These are phyloP conservation scores for Berghia stephanieae DNA, from an alignment of 1,140 invertebrate species.

Conservation along the genomic window DNA sequence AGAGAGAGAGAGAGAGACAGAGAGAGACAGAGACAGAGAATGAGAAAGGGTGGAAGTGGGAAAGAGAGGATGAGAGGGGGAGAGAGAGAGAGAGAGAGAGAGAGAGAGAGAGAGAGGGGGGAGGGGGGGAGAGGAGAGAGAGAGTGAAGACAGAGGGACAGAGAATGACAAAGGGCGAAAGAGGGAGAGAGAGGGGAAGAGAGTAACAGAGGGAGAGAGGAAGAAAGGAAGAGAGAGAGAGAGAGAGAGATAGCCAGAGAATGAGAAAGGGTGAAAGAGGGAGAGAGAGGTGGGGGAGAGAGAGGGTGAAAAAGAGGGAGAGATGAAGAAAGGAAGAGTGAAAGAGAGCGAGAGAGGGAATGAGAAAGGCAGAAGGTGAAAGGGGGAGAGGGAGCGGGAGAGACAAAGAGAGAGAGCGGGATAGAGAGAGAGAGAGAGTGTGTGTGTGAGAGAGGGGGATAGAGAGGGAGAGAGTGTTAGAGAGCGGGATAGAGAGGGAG, in stretches of 20 bases:
- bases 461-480: too few species aligned
- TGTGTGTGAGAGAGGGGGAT: too few species aligned
- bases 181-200: background rate
- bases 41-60: background rate
- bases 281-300: background rate
- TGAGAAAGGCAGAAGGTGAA: background rate
- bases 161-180: background rate
- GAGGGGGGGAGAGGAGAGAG: background rate
- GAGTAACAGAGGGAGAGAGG: background rate
- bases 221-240: background rate
- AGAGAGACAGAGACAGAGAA: background rate
- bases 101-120: constrained; percentile 21
- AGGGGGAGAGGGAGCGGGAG: too few species aligned
- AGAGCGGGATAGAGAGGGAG: too few species aligned
- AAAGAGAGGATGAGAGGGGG: background rate
- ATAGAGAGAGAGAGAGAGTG: too few species aligned
- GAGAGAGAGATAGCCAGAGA: background rate
- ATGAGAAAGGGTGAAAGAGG: background rate
- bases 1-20: background rate
- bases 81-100: background rate
- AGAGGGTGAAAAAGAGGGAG: background rate
- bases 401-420: too few species aligned
- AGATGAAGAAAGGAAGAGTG: too few species aligned
- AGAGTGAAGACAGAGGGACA: background rate
- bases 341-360: too few species aligned